phyloP scores from a whole-genome alignment of 2,888 invertebrate species.

The Napeogenes sylphis region DNA sequence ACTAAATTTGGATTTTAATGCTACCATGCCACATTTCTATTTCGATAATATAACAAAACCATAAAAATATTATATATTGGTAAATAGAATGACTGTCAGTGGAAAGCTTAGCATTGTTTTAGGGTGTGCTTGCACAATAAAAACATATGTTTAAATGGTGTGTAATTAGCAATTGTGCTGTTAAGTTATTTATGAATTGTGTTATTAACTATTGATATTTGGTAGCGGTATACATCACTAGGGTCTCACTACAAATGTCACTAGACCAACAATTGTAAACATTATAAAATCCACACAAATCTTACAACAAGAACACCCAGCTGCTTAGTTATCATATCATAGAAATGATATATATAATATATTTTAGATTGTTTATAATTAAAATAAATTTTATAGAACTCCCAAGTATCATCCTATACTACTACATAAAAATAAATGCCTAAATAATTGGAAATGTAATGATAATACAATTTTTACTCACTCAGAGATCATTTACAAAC shows the following conservation, averaged over 20 bases:
- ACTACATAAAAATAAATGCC: conserved; percentile 3
- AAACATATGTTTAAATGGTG: too few species aligned
- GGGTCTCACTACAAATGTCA: not conserved
- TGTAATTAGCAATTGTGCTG: too few species aligned
- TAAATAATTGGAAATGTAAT: conserved; percentile 1
- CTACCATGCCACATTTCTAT: too few species aligned
- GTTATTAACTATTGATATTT: not conserved
- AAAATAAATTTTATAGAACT: too few species aligned
- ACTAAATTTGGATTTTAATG: too few species aligned
- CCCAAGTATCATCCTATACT: not conserved
- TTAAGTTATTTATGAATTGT: too few species aligned
- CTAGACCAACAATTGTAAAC: not conserved
- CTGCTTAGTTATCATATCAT: not conserved
- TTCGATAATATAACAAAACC: too few species aligned
- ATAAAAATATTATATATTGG: too few species aligned
- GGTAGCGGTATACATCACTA: not conserved
- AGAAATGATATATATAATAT: not conserved
- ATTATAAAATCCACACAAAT: not conserved
- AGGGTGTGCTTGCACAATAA: not conserved
- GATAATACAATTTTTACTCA: not conserved
- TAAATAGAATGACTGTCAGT: too few species aligned
- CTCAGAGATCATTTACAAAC: too few species aligned
- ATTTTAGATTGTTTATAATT: not conserved
- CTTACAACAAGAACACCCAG: not conserved
- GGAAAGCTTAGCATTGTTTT: not conserved